These are phyloP conservation scores for Phortica variegata DNA, from an alignment of 1,140 invertebrate genomes.

Conservation along the genomic window DNA sequence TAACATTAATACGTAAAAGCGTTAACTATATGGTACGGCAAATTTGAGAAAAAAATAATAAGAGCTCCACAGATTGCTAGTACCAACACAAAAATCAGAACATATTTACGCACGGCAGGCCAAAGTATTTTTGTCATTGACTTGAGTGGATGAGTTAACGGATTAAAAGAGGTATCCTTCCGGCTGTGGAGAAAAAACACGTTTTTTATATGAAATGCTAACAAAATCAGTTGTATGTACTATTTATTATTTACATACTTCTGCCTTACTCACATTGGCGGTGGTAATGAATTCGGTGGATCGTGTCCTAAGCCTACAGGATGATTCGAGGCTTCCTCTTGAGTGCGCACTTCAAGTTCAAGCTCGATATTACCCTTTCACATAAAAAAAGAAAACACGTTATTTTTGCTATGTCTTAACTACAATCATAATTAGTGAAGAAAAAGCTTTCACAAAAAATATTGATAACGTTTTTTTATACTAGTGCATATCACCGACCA, in stretches of 20 bases:
- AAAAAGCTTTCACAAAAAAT: no score
- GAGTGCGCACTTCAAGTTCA: slow-evolving; percentile 63
- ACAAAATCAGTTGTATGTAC: slow-evolving; percentile 1
- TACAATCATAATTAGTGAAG: neutral
- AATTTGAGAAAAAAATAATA: slow-evolving; percentile 20
- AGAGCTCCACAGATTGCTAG: slow-evolving; percentile 10
- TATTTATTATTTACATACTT: no score
- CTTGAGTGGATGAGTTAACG: slow-evolving; percentile 64
- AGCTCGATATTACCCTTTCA: slow-evolving; percentile 68
- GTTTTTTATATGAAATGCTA: no score
- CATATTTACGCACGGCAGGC: slow-evolving; percentile 58
- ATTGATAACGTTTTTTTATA: no score
- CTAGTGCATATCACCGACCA: no score
- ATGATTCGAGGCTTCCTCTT: slow-evolving; percentile 61
- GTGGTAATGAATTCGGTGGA: slow-evolving; percentile 62
- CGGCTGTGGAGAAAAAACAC: slow-evolving; percentile 58
- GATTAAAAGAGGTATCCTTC: slow-evolving; percentile 65
- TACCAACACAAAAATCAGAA: slow-evolving; percentile 8
- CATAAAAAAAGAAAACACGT: no score
- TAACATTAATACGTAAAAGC: no score
- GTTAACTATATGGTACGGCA: slow-evolving; percentile 27
- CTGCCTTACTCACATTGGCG: slow-evolving; percentile 63
- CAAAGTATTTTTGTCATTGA: slow-evolving; percentile 61
- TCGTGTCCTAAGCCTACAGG: slow-evolving; percentile 66
- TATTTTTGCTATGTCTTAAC: no score